Base-by-base conservation (phyloP, 1,140 invertebrate species). In the Drosophila auraria region DNA sequence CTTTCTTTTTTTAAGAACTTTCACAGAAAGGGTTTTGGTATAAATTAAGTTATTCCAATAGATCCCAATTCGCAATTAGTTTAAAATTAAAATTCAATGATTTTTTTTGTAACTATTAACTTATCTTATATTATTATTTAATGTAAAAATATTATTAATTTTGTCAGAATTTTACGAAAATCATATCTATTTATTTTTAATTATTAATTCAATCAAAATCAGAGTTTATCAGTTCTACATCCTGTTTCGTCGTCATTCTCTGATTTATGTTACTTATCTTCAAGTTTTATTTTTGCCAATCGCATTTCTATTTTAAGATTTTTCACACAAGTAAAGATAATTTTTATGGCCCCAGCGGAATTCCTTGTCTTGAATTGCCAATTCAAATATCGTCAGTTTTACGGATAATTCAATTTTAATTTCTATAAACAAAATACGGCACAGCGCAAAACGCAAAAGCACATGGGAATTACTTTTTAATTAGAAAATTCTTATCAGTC, bases 241-340 rank as follows among this genome's bases (percentile, higher is more conserved):
- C n/a, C 30, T 59, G 7, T 42, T 64, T 14, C 36, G 17, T 42
- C 63, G 57, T 36, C 15, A 17, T 30, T 42, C 6, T 50, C 14
- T 73, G 54, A 38, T 60, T 60, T 53, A 60, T 72, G 69, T 11
- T 12, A 27, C 70, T 30, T 47, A 40, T 69, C 17, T 30, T 30
- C 14, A 9, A 2, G 12, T 45, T 51, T 33, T 44, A 30, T 36
- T 27, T 33, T 14, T 30, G 54, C 30, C 44, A n/a, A 38, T 47
- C 17, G 5, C 38, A 27, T 25, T 47, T 9, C n/a, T 25, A 45
- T 66, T 53, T 72, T 27, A 42, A 53, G 66, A 59, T 73, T 59
- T 73, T 66, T 63, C 68, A 71, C 68, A 38, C 68, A 69, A 54
- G 51, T 45, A 20, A 54, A 25, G 12, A 25, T 30, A 2, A 9